phyloP scores from a whole-genome alignment of 2,888 invertebrate species.

The Hanleya hanleyi region DNA sequence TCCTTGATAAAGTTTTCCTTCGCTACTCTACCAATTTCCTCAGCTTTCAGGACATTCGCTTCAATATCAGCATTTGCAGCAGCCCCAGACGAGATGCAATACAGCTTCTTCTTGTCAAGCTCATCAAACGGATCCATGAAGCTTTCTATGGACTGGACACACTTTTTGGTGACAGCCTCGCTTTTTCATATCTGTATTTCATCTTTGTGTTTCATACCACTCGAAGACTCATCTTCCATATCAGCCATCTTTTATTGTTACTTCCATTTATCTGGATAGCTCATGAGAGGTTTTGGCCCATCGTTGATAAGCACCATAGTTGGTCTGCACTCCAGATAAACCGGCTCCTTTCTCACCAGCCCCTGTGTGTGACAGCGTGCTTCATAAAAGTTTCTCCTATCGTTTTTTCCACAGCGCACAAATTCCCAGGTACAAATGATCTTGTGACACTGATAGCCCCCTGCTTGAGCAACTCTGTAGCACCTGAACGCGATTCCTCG shows the following conservation, averaged over 20 bases:
- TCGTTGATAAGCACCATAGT: conserved; percentile 4
- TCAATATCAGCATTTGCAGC: background rate
- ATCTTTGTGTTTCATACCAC: conserved; percentile 18
- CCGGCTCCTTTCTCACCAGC: conserved; percentile 16
- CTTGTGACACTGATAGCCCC: too few relatives aligned
- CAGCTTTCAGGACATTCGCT: background rate
- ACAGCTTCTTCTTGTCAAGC: background rate
- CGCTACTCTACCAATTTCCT: background rate
- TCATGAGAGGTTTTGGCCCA: conserved; percentile 11
- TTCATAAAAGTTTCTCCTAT: too few relatives aligned
- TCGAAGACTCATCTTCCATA: conserved; percentile 10
- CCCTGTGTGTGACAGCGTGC: too few relatives aligned
- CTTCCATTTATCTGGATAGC: background rate
- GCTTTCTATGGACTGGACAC: conserved; percentile 14
- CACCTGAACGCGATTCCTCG: too few relatives aligned
- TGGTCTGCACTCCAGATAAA: conserved; percentile 17
- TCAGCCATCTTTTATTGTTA: background rate
- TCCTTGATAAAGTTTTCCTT: background rate
- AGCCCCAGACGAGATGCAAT: too few relatives aligned
- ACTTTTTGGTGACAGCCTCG: too few relatives aligned
- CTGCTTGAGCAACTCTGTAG: too few relatives aligned
- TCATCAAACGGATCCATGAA: conserved; percentile 10
- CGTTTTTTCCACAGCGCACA: too few relatives aligned
- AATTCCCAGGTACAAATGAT: too few relatives aligned
- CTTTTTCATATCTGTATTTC: conserved; percentile 7